Evolutionary conservation across 2,888 invertebrate genomes (phyloP).

Genomic region (Caenorhabditis parvicauda): DNA sequence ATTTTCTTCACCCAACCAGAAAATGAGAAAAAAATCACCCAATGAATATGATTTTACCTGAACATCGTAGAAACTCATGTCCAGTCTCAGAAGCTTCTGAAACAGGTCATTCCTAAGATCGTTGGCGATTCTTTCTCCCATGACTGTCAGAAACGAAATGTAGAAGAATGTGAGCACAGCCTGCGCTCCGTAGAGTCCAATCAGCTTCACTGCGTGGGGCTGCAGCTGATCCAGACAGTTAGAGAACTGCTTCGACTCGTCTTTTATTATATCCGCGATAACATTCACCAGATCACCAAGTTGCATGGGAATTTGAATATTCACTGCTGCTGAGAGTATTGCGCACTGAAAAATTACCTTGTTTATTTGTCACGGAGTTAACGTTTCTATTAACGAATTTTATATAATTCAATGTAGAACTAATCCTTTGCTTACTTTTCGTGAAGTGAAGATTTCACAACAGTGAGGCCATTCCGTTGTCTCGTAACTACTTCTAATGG

Average conservation of each 20-base stretch:
- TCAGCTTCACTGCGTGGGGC: slow-evolving; percentile 31
- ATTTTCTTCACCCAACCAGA: not conserved
- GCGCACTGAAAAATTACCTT: slow-evolving; percentile 43
- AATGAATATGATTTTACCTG: slow-evolving; percentile 15
- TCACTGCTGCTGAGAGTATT: slow-evolving; percentile 50
- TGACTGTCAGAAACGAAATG: slow-evolving; percentile 80
- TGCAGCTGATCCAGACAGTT: slow-evolving; percentile 37
- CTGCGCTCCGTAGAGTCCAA: slow-evolving; percentile 66
- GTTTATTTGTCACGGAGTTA: too few species aligned
- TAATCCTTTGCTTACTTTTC: too few species aligned
- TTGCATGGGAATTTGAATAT: slow-evolving; percentile 54
- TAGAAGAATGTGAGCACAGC: slow-evolving; percentile 84
- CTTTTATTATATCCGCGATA: slow-evolving; percentile 48
- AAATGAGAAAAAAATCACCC: not conserved
- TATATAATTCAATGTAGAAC: too few species aligned
- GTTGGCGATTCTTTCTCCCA: slow-evolving; percentile 83
- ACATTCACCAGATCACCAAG: slow-evolving; percentile 56
- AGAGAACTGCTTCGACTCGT: slow-evolving; percentile 27
- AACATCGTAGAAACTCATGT: slow-evolving; percentile 85
- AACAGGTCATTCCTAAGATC: slow-evolving; percentile 71
- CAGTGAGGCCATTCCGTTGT: too few species aligned
- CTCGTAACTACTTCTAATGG: too few species aligned
- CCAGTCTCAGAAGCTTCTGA: slow-evolving; percentile 66
- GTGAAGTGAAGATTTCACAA: too few species aligned
- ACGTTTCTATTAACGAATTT: too few species aligned